Conservation (phyloP, 2,113 vertebrate species). For the Bolborhynchus lineola region DNA sequence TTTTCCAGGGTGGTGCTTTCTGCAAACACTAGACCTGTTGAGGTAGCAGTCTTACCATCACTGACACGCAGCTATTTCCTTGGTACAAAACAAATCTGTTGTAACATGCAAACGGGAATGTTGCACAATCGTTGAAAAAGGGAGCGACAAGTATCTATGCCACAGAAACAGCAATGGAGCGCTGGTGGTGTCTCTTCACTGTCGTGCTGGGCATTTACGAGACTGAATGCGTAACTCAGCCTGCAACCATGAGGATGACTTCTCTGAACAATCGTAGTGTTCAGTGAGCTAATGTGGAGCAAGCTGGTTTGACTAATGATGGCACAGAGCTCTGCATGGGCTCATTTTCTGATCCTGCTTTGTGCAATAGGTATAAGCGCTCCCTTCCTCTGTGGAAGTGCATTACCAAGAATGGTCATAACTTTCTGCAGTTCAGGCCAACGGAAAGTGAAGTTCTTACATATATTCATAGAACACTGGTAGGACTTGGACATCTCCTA, state of each 20-base stretch:
- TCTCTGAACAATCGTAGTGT: neutral
- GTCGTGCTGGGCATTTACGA: neutral
- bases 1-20: neutral
- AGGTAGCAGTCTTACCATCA: neutral
- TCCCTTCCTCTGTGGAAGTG: neutral
- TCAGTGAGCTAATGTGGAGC: neutral
- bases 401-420: neutral
- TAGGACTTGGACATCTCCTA: neutral
- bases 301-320: neutral
- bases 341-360: neutral
- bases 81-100: neutral
- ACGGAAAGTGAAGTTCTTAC: neutral
- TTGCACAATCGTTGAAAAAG: neutral
- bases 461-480: neutral
- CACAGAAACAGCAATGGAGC: neutral
- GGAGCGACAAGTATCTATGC: neutral
- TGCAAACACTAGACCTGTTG: neutral
- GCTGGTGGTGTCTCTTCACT: neutral
- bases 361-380: neutral
- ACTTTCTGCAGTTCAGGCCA: neutral
- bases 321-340: neutral
- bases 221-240: neutral
- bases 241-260: neutral
- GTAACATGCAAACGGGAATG: neutral
- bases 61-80: neutral